These are phyloP conservation scores for Gorsachius goisagi DNA, from an alignment of 2,113 vertebrate species.

Conservation along the genomic window DNA sequence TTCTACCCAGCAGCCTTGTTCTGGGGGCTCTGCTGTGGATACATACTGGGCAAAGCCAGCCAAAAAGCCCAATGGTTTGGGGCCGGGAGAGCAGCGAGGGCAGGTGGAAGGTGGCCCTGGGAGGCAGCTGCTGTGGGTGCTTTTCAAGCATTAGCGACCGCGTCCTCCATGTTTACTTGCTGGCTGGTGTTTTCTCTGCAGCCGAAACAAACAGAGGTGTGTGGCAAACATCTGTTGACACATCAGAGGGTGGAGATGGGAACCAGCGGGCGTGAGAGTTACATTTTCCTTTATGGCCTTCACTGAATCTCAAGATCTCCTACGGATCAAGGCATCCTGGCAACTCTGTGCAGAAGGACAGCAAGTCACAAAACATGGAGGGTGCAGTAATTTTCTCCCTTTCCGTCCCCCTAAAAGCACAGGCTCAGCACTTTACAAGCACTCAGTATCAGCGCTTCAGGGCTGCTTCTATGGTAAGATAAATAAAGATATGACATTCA, in stretches of 20 bases:
- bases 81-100: neutral
- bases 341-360: neutral
- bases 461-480: neutral
- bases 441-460: neutral
- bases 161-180: neutral
- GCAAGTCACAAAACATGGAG: neutral
- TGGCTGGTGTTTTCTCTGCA: neutral
- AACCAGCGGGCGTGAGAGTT: fast-evolving
- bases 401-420: neutral
- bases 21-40: neutral
- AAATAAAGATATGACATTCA: neutral
- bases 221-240: neutral
- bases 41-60: neutral
- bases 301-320: neutral
- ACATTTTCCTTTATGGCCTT: neutral
- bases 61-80: neutral
- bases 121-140: neutral
- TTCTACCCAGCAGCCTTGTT: neutral
- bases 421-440: neutral
- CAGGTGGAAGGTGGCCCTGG: neutral
- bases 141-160: neutral
- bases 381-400: neutral
- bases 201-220: neutral
- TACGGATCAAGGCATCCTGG: neutral
- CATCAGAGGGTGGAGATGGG: neutral